Conservation (phyloP, 1,140 invertebrate genomes). For the Rhizoglyphus robini region DNA sequence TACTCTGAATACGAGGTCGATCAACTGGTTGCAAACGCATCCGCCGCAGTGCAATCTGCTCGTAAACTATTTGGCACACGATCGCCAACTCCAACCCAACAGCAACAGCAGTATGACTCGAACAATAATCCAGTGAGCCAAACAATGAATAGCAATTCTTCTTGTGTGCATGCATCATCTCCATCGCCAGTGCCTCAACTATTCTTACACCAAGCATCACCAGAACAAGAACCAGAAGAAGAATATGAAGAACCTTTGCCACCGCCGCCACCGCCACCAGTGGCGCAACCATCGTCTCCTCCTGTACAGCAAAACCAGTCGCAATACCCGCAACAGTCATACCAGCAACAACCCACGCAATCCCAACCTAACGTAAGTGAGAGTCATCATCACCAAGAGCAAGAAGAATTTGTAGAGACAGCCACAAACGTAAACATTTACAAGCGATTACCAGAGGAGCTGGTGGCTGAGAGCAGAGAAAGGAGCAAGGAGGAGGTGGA, state of each 20-base stretch:
- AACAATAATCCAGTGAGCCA: not conserved
- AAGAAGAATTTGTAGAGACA: not conserved
- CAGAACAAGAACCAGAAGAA: not conserved
- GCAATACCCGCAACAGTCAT: not conserved
- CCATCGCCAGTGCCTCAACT: not conserved
- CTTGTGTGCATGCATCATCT: not conserved
- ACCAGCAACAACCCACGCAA: no score
- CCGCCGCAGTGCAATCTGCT: slow-evolving; percentile 8
- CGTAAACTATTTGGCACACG: not conserved
- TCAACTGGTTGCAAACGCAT: not conserved
- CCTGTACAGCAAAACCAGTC: not conserved
- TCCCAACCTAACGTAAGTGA: no score
- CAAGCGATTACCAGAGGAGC: not conserved
- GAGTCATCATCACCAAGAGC: no score
- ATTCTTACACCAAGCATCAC: not conserved
- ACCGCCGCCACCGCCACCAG: not conserved
- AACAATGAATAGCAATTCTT: not conserved
- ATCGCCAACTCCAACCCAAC: not conserved
- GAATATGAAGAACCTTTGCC: no score
- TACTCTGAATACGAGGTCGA: not conserved
- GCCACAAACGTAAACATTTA: not conserved
- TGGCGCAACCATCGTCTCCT: not conserved
- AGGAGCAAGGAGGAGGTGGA: not conserved
- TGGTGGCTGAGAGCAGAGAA: no score
- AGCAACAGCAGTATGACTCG: not conserved